Evolutionary conservation across 2,113 vertebrate species (phyloP), one percentile per base, ranked within the genome.

Genomic region (Hippocampus abdominalis): DNA sequence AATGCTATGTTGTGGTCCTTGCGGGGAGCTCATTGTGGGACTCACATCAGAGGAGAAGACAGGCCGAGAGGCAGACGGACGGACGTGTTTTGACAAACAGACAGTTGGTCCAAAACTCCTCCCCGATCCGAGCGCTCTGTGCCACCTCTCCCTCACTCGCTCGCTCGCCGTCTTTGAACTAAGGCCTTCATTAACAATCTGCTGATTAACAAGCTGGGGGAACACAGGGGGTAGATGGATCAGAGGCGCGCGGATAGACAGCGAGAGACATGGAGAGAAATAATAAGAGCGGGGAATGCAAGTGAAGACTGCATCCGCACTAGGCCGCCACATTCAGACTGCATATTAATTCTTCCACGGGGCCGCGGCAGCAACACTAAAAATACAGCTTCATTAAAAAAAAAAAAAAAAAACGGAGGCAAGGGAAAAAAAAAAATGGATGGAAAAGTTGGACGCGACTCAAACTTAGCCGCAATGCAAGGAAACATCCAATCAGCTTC

Each of bases 41-140:
- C 81, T 79, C 80, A 85, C 82, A 87, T 88, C 87, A 88, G 86
- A 89, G 77, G 4, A 6, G 71, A 76, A 81, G 68, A 63, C 40
- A 61, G 39, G 16, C 78, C 69, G 42, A 66, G 66, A 68, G 56
- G 82, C 81, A 87, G 86, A 88, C 82, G 80, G 73, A 71, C 81
- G 81, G 86, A 89, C 85, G 74, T 84, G 85, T 87, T 88, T 86
- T 87, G 86, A 88, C 89, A 89, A 86, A 90, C 87, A 90, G 85
- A 88, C 87, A 86, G 86, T 87, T 85, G 84, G 79, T 86, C 84
- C 85, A 89, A 72, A 85, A 80, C 86, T 85, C 88, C 84, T 85
- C 83, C 82, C 75, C 36, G n/a, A 39, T 81, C 74, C 73, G 61
- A 64, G 68, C 56, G 74, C 88, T 84, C 74, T 68, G 82, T 56